Base-by-base conservation (phyloP, 1,140 invertebrate species). In the Bombus difficillimus region DNA sequence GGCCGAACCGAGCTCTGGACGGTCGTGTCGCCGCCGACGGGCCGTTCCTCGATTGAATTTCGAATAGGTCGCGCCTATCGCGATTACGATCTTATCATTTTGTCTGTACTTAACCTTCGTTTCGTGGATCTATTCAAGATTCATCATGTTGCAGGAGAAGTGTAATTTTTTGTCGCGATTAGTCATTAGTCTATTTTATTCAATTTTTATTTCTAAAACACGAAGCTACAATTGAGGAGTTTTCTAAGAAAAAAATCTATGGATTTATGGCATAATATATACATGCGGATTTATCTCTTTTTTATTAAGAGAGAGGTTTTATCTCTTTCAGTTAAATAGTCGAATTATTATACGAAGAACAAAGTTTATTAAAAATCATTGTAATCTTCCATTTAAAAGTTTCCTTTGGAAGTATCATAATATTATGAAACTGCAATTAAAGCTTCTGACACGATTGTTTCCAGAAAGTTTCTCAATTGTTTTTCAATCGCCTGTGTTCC, bases 11-110 rank as follows among this genome's bases (percentile, higher is more conserved):
- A 22, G 32, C 25, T n/a, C n/a, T 28, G 73, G 6, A 13, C 37
- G 57, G n/a, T 9, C 72, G 72, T 53, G 32, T 34, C 25, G 22
- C 57, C 15, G 66, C 9, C n/a, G 66, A 34, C 66, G 15, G 32
- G 15, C 32, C 32, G 10, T 25, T 76, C 39, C 43, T 53, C 41
- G 32, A 77, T 77, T 69, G 34, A 83, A 69, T 69, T 77, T 69
- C n/a, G 41, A 12, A n/a, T 18, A 39, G 18, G 28, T 81, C 59
- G 59, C 72, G 71, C 57, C 59, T 68, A 12, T 76, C 39, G 72
- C 71, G 53, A 47, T 41, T 28, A 22, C 47, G 6, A 53, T 32
- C 12, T 62, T 62, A n/a, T 62, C 28, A 8, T 18, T 6, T n/a
- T n/a, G 28, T 12, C 28, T 22, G 15, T 53, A 53, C 41, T 37